Evolutionary conservation across 2,797 vertebrate species (phyloP).

Genomic region (Scarus forsteni): DNA sequence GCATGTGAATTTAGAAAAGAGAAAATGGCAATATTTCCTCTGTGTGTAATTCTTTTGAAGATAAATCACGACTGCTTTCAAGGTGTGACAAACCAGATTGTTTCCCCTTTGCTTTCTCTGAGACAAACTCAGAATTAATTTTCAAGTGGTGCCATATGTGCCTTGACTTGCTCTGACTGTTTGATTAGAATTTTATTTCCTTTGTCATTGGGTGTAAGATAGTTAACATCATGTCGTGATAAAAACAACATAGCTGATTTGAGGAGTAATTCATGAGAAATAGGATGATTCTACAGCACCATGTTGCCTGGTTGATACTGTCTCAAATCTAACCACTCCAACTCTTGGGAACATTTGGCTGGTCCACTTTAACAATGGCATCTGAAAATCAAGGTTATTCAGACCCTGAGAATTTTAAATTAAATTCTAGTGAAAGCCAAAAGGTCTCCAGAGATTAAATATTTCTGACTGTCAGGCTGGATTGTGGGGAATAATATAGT

Average conservation of each 20-base stretch:
- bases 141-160: slow-evolving; percentile 19
- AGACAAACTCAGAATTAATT: slow-evolving; percentile 50
- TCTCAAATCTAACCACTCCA: slow-evolving; percentile 2
- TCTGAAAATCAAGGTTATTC: neutral
- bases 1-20: slow-evolving; percentile 4
- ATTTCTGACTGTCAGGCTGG: neutral
- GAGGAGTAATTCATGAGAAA: neutral
- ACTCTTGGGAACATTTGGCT: neutral
- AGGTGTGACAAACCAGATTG: slow-evolving; percentile 45
- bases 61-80: slow-evolving; percentile 50
- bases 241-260: slow-evolving; percentile 16
- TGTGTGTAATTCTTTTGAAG: slow-evolving; percentile 59
- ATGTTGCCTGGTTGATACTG: slow-evolving; percentile 1
- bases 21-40: slow-evolving; percentile 37
- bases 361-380: neutral
- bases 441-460: neutral
- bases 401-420: neutral
- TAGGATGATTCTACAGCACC: slow-evolving; percentile 1
- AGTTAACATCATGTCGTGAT: slow-evolving; percentile 21
- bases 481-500: neutral
- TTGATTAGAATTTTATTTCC: neutral
- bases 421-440: neutral
- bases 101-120: slow-evolving; percentile 38
- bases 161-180: slow-evolving; percentile 25
- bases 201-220: neutral